Conservation (phyloP, 2,113 vertebrate species). For the Catagonus wagneri region DNA sequence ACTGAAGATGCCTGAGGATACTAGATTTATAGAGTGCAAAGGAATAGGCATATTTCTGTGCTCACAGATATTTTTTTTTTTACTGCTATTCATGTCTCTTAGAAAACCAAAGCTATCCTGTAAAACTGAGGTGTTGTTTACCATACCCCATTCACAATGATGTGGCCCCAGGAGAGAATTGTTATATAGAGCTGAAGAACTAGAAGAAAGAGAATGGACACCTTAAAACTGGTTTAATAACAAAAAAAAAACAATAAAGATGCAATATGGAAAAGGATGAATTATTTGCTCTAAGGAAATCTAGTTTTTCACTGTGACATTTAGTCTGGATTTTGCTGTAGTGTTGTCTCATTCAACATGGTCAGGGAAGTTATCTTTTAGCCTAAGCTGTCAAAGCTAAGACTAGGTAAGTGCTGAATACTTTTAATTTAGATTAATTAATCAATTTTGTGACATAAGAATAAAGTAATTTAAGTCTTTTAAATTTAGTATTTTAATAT, state of each 20-base stretch:
- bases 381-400: neutral
- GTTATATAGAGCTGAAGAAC: neutral
- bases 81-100: conserved; percentile 14
- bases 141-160: neutral
- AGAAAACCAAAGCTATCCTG: neutral
- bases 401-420: neutral
- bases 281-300: neutral
- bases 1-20: conserved; percentile 41
- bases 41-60: conserved; percentile 12
- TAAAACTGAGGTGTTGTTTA: neutral
- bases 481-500: conserved; percentile 45
- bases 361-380: neutral
- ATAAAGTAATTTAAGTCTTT: conserved; percentile 41
- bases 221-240: neutral
- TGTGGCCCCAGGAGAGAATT: neutral
- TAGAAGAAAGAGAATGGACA: neutral
- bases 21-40: neutral
- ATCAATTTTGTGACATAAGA: conserved; percentile 39
- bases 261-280: neutral
- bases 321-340: neutral
- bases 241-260: neutral
- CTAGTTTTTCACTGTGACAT: neutral
- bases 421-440: conserved; percentile 40
- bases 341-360: neutral
- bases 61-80: neutral